Evolutionary conservation across 2,113 vertebrate genomes (phyloP).

Genomic region (Leucopsar rothschildi): DNA sequence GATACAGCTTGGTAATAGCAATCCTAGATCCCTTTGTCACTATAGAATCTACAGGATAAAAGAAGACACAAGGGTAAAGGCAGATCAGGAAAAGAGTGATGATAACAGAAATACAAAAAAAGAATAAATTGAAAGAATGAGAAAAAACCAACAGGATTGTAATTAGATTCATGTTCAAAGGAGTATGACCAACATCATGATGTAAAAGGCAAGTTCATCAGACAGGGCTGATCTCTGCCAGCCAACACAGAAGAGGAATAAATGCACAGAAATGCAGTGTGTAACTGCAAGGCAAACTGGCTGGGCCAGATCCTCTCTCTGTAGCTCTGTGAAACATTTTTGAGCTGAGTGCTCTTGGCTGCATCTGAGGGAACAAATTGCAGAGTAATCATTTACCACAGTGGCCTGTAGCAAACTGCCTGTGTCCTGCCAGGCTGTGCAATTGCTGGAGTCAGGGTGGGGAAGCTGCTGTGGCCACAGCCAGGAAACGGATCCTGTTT

Average conservation of each 20-base stretch:
- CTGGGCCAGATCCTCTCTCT: neutral
- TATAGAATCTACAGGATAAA: rapidly evolving
- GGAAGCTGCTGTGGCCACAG: neutral
- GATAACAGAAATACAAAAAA: neutral
- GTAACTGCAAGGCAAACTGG: neutral
- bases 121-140: neutral
- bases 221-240: neutral
- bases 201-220: too few species aligned
- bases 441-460: neutral
- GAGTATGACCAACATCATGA: too few species aligned
- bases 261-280: neutral
- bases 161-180: neutral
- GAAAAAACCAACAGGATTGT: neutral
- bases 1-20: neutral
- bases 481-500: neutral
- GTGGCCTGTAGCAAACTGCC: neutral
- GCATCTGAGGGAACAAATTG: neutral
- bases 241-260: neutral
- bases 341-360: neutral
- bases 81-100: neutral
- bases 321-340: neutral
- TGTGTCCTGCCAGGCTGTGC: neutral
- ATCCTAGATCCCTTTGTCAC: neutral
- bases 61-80: neutral
- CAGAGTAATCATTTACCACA: neutral